A percentile compares a stretch with the other conserved stretches of the same genome.
phyloP scores from a whole-genome alignment of 2,888 invertebrate species.

The Temnothorax ravouxi region DNA sequence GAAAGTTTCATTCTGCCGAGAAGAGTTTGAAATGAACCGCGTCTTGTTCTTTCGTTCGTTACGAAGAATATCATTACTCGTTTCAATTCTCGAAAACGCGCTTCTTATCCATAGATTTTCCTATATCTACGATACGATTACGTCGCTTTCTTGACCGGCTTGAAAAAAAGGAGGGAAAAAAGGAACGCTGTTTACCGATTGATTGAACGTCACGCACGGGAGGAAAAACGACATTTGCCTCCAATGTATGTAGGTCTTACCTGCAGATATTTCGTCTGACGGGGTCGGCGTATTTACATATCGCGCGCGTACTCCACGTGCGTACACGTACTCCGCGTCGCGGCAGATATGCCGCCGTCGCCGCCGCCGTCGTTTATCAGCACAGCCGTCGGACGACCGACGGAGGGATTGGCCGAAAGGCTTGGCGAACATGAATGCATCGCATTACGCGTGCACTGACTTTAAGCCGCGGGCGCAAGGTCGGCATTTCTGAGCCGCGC shows the following conservation, averaged over 20 bases:
- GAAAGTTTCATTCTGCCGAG: slow-evolving; percentile 10
- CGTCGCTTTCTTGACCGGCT: background rate
- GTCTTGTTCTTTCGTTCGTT: background rate
- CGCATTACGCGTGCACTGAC: slow-evolving; percentile 79
- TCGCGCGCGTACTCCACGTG: slow-evolving; percentile 30
- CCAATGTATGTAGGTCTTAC: slow-evolving; percentile 1
- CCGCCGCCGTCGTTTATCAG: slow-evolving; percentile 68
- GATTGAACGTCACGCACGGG: background rate
- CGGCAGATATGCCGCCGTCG: slow-evolving; percentile 24
- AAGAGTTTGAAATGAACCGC: background rate
- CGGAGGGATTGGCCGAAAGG: slow-evolving; percentile 77
- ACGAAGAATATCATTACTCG: background rate
- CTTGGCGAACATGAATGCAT: slow-evolving; percentile 79
- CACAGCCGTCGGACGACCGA: slow-evolving; percentile 55
- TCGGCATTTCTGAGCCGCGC: slow-evolving; percentile 78
- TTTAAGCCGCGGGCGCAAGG: slow-evolving; percentile 75
- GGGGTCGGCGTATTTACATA: slow-evolving; percentile 13
- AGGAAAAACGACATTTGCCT: background rate
- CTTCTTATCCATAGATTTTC: background rate
- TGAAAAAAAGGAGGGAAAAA: background rate
- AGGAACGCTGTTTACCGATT: background rate
- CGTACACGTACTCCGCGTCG: slow-evolving; percentile 34
- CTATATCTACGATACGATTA: background rate
- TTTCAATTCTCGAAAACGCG: background rate
- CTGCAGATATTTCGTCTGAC: slow-evolving; percentile 25